phyloP scores from a whole-genome alignment of 2,113 vertebrate species.

The Neomonachus schauinslandi region DNA sequence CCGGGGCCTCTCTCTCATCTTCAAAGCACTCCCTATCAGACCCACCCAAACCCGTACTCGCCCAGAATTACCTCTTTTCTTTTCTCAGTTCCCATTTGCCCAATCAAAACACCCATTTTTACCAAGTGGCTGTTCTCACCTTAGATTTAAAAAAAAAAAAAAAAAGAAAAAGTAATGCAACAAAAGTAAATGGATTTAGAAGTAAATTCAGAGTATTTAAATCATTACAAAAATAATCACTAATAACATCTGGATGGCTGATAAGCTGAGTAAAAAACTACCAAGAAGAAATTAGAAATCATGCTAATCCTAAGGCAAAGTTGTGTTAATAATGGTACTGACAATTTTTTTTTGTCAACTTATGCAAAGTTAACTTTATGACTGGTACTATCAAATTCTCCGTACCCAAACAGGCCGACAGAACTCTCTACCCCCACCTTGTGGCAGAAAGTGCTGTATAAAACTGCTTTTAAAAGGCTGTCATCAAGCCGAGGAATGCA shows the following conservation, averaged over 20 bases:
- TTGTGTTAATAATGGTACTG: not conserved
- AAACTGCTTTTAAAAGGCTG: not conserved
- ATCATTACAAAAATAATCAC: not conserved
- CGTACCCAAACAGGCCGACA: not conserved
- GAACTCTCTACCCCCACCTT: not conserved
- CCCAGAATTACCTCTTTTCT: not conserved
- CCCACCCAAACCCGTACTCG: not conserved
- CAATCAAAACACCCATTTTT: not conserved
- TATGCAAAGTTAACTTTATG: constrained; percentile 8
- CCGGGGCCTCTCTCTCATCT: not conserved
- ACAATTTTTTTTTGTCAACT: not conserved
- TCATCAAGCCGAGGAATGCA: not conserved
- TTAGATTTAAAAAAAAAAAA: not conserved
- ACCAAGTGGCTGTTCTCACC: not conserved
- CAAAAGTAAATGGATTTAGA: not conserved
- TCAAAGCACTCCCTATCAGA: not conserved
- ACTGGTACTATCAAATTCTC: not conserved
- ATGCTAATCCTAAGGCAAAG: not conserved
- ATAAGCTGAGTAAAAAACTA: not conserved
- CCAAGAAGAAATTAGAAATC: not conserved
- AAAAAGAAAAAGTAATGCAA: not conserved
- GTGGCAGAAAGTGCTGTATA: not conserved
- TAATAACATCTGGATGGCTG: not conserved
- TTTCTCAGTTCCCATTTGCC: not conserved
- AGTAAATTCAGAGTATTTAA: constrained; percentile 33